A percentile compares a stretch with the other conserved stretches of the same genome.
Conservation (phyloP, 2,888 invertebrate species). For the Shargacucullia verbasci region DNA sequence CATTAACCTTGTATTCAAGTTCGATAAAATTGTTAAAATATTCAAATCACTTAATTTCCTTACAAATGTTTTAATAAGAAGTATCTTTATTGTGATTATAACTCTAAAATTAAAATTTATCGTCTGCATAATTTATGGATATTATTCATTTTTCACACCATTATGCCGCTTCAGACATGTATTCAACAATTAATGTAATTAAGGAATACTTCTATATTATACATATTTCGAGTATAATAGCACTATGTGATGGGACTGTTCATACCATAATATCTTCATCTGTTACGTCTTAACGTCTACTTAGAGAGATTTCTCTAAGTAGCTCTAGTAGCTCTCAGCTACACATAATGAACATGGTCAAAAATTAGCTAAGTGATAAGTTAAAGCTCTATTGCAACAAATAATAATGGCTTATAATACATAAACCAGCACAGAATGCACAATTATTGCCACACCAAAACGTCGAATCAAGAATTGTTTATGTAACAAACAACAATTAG, state of each 20-base stretch:
- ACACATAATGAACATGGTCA: not conserved
- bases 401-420: constrained; percentile 15
- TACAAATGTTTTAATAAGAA: constrained; percentile 24
- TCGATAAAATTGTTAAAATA: constrained; percentile 20
- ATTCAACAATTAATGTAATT: not conserved
- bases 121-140: constrained; percentile 30
- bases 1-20: constrained; percentile 36
- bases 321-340: no score
- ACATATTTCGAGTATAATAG: constrained; percentile 10
- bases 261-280: constrained; percentile 15
- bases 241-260: constrained; percentile 9
- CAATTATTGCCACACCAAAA: constrained; percentile 25
- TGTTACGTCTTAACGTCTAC: constrained; percentile 16
- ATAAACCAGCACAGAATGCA: constrained; percentile 28
- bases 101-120: constrained; percentile 17
- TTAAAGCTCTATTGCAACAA: constrained; percentile 3
- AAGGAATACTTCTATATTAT: not conserved
- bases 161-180: not conserved
- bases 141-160: constrained; percentile 29
- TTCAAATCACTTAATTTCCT: constrained; percentile 34
- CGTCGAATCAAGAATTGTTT: constrained; percentile 46
- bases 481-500: constrained; percentile 61
- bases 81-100: constrained; percentile 21
- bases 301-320: not conserved
- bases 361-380: constrained; percentile 2